Evolutionary conservation across 2,113 vertebrate genomes (phyloP).

Genomic region (Regulus satrapa): DNA sequence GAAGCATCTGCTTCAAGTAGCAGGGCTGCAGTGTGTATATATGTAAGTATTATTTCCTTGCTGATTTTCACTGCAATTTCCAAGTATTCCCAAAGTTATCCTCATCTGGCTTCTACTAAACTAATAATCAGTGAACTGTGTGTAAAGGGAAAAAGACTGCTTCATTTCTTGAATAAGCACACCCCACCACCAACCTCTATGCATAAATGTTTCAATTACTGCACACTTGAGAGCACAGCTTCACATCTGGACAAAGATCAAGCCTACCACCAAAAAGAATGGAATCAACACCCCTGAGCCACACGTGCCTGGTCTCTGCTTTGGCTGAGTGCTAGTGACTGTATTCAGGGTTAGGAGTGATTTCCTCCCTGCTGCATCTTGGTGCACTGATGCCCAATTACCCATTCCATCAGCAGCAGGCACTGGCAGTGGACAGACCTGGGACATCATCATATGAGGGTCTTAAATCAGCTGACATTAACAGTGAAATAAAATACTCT

Average conservation of each 20-base stretch:
- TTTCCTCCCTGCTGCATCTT: neutral
- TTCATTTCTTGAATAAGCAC: neutral
- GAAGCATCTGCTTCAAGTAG: neutral
- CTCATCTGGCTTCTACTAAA: neutral
- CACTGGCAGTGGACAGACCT: neutral
- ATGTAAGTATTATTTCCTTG: neutral
- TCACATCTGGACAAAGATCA: neutral
- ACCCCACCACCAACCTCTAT: neutral
- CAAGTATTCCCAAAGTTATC: neutral
- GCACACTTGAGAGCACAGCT: neutral
- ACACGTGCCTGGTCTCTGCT: fast-evolving
- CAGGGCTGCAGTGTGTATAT: neutral
- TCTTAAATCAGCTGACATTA: neutral
- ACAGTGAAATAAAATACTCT: neutral
- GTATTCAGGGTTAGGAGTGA: neutral
- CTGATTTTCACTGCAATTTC: neutral
- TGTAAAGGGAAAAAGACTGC: neutral
- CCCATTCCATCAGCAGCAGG: neutral
- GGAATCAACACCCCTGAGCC: neutral
- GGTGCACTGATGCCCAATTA: fast-evolving
- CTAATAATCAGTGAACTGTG: neutral
- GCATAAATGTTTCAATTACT: neutral
- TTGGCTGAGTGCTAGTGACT: neutral
- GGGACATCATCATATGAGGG: neutral
- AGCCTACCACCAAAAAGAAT: neutral